phyloP scores from a whole-genome alignment of 2,888 invertebrate species.

The Trachelus troglodyta region DNA sequence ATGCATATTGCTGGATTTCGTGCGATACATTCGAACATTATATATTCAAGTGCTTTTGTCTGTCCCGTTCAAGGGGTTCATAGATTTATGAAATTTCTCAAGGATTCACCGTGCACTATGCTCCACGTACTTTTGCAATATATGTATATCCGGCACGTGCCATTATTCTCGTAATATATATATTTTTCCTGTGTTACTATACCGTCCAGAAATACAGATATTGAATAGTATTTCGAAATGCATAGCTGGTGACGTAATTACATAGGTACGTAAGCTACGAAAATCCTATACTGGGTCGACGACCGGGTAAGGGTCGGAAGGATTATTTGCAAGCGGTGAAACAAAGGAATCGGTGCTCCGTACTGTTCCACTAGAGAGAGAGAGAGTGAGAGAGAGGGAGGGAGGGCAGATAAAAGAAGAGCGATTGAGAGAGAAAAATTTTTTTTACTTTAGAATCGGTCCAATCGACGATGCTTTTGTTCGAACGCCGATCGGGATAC shows the following conservation, averaged over 20 bases:
- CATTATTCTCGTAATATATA: background rate
- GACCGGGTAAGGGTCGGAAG: background rate
- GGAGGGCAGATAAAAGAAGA: background rate
- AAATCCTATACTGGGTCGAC: background rate
- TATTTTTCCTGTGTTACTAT: background rate
- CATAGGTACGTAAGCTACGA: background rate
- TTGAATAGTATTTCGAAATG: background rate
- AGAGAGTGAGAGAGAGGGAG: background rate
- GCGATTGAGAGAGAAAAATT: background rate
- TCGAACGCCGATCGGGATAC: constrained; percentile 2
- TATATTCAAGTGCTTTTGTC: background rate
- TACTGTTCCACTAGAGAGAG: background rate
- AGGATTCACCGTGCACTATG: background rate
- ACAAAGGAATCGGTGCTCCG: background rate
- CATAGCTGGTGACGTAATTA: background rate
- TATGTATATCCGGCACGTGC: background rate
- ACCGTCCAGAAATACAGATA: background rate
- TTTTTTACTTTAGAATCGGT: background rate
- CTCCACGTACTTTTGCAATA: background rate
- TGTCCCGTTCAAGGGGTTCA: background rate
- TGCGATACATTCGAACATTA: background rate
- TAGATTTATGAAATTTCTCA: background rate
- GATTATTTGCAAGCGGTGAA: background rate
- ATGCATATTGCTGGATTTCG: background rate
- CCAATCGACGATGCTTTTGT: constrained; percentile 1